Conservation (phyloP, 2,888 invertebrate species). For the Pocota personata region DNA sequence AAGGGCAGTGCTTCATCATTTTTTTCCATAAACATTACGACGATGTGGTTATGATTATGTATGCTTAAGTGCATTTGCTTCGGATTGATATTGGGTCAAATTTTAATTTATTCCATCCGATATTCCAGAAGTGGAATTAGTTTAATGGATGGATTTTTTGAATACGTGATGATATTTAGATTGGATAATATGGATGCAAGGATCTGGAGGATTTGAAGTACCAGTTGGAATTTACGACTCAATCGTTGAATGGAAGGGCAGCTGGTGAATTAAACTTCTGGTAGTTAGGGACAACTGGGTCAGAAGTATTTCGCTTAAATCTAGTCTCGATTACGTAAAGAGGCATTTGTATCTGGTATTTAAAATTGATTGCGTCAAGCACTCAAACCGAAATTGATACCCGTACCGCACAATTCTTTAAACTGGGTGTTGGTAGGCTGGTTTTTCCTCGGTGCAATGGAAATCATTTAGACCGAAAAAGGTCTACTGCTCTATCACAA, state of each 20-base stretch:
- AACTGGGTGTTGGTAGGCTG: too few species aligned
- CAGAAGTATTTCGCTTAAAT: background rate
- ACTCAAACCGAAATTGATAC: too few species aligned
- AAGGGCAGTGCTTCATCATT: constrained; percentile 33
- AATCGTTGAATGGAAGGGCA: background rate
- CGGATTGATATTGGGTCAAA: constrained; percentile 61
- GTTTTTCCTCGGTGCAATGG: too few species aligned
- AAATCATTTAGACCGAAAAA: too few species aligned
- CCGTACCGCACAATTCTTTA: too few species aligned
- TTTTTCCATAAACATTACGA: constrained; percentile 39
- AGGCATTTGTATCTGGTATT: too few species aligned
- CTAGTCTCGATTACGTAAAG: background rate
- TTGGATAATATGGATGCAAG: background rate
- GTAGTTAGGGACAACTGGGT: background rate
- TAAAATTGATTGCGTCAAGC: too few species aligned
- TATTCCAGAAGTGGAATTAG: constrained; percentile 32
- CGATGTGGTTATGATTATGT: constrained; percentile 15
- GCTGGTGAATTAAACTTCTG: background rate
- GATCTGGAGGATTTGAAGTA: background rate
- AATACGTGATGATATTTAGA: background rate
- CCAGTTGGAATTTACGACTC: background rate
- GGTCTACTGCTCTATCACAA: too few species aligned
- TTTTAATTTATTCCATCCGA: constrained; percentile 59
- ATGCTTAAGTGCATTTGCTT: constrained; percentile 42
- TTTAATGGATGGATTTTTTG: constrained; percentile 14